Conservation (phyloP, 2,888 invertebrate genomes). For the Tyria jacobaeae region DNA sequence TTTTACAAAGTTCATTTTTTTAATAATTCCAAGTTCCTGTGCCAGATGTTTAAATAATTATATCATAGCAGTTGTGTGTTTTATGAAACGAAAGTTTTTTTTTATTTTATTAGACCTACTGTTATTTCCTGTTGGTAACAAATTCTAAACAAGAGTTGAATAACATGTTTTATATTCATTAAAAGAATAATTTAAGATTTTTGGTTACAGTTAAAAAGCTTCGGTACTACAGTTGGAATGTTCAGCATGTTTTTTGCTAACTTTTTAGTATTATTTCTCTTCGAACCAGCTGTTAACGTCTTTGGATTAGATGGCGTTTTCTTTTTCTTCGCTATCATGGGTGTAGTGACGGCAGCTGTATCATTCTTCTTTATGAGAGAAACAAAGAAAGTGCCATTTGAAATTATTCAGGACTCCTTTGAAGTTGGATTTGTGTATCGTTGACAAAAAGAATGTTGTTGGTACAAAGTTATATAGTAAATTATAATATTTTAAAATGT, state of each 20-base stretch:
- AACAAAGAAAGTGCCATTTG: slow-evolving; percentile 63
- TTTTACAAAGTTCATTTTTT: too few relatives aligned
- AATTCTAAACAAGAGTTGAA: too few relatives aligned
- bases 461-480: too few relatives aligned
- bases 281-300: slow-evolving; percentile 41
- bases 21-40: too few relatives aligned
- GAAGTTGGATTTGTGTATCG: slow-evolving; percentile 52
- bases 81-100: too few relatives aligned
- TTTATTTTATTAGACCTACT: too few relatives aligned
- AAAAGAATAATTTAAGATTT: not conserved
- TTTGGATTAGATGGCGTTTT: slow-evolving; percentile 68
- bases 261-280: slow-evolving; percentile 52
- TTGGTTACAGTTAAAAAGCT: slow-evolving; percentile 54
- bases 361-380: slow-evolving; percentile 64
- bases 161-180: too few relatives aligned
- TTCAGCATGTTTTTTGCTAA: slow-evolving; percentile 45
- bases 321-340: slow-evolving; percentile 58
- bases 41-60: too few relatives aligned
- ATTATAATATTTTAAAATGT: too few relatives aligned
- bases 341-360: slow-evolving; percentile 51
- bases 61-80: too few relatives aligned
- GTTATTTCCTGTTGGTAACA: too few relatives aligned
- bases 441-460: slow-evolving; percentile 8
- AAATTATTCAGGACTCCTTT: slow-evolving; percentile 57
- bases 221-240: slow-evolving; percentile 45